Evolutionary conservation across 2,797 vertebrate genomes (phyloP).

Genomic region (Poecilia velifera): DNA sequence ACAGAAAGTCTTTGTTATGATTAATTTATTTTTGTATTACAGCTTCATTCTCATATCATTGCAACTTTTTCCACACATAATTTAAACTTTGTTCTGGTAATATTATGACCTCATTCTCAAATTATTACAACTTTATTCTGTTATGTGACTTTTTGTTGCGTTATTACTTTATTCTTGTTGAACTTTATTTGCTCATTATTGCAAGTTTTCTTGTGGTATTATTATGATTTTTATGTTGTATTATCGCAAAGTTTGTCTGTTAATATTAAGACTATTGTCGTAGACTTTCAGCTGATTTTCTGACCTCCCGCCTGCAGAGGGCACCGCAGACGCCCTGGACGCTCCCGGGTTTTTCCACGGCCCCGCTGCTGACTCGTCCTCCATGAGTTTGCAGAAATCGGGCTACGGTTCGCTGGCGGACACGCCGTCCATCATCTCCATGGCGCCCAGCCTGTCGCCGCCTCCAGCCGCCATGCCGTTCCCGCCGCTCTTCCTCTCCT

Average conservation of each 20-base stretch:
- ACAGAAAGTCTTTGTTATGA: too few species aligned
- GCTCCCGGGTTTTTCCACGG: slow-evolving; percentile 67
- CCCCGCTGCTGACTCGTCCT: slow-evolving; percentile 44
- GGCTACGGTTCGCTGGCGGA: slow-evolving; percentile 83
- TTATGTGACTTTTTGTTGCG: too few species aligned
- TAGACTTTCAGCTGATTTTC: background rate
- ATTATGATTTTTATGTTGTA: background rate
- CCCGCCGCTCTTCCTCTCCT: slow-evolving; percentile 79
- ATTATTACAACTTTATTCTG: too few species aligned
- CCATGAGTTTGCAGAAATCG: slow-evolving; percentile 57
- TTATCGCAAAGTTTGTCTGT: background rate
- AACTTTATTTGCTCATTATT: background rate
- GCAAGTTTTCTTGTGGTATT: background rate
- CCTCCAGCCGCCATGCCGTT: slow-evolving; percentile 78
- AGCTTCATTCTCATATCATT: too few species aligned
- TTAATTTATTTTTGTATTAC: too few species aligned
- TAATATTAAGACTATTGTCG: too few species aligned
- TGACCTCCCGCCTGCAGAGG: slow-evolving; percentile 56
- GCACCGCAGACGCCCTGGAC: slow-evolving; percentile 68
- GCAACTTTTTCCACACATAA: too few species aligned
- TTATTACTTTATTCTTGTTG: too few species aligned
- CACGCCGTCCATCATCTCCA: slow-evolving; percentile 86
- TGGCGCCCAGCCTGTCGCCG: slow-evolving; percentile 83
- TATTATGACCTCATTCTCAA: too few species aligned
- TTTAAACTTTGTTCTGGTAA: too few species aligned